A percentile compares a stretch with the other conserved stretches of the same genome.
phyloP scores from a whole-genome alignment of 2,888 invertebrate genomes.

The Sinohyriopsis cumingii region DNA sequence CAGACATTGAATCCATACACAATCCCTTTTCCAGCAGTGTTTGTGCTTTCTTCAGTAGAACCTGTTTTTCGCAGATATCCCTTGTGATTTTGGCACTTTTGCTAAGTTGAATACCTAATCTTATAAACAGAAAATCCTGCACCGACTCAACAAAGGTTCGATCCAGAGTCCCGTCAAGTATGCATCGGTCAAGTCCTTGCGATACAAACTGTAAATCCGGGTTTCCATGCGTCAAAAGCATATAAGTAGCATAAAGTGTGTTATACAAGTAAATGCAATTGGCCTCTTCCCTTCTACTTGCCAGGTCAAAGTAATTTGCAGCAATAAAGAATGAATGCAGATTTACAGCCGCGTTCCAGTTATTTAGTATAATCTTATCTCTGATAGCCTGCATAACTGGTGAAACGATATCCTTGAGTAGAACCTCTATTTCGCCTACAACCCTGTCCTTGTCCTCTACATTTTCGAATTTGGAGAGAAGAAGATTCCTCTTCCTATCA shows the following conservation, averaged over 20 bases:
- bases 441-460: background rate
- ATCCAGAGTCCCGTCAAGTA: background rate
- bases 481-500: constrained; percentile 8
- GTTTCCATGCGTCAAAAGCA: background rate
- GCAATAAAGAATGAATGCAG: background rate
- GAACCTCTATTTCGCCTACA: background rate
- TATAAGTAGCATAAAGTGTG: background rate
- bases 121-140: constrained; percentile 1
- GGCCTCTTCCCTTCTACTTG: background rate
- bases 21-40: too few relatives aligned
- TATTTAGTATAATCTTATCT: too few relatives aligned
- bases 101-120: background rate
- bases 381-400: too few relatives aligned
- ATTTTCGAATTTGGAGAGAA: constrained; percentile 11
- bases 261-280: background rate
- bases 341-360: background rate
- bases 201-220: background rate
- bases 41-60: too few relatives aligned
- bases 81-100: too few relatives aligned
- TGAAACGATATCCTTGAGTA: background rate
- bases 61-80: too few relatives aligned
- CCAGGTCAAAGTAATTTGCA: background rate
- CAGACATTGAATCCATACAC: too few relatives aligned
- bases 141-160: background rate
- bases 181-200: background rate